Evolutionary conservation across 2,888 invertebrate species (phyloP), one percentile per base, ranked within the genome.

Genomic region (Drosophila pegasa): DNA sequence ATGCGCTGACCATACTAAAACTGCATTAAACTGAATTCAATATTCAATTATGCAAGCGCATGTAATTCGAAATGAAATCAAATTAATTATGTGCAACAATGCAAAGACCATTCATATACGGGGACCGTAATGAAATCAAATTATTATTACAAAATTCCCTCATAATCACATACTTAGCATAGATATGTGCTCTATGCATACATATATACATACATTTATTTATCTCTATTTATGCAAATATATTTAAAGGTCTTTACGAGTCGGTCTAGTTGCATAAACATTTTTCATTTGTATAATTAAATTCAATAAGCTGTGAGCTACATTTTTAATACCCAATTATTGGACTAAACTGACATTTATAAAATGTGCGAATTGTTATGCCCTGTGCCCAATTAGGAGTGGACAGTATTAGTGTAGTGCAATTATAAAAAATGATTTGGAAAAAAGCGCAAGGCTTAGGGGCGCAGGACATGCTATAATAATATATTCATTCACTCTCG

Each of bases 201-300:
- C 7, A 18, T 47, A 16, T 3, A 29, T 20, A 18, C 16, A 47
- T 14, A 18, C 14, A 18, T 33, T 0, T 22, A 14, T 40, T 12
- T 22, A 12, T 31, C 4, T 18, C 8, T 33, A 25, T 25, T 22
- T 20, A 31, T 54, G 29, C n/a, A 3, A 10, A 31, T 40, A 7
- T 29, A 4, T 16, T 18, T 50, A 29, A 10, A 14, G 9, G 22
- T 22, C 9, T 31, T 16, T 33, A 33, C 38, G 45, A 38, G 27
- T 29, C 40, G 57, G 45, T 16, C 18, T 25, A 41, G 57, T 25
- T 58, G 41, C 20, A 40, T 20, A 48, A 58, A 67, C 38, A 69
- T 67, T 85, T 65, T 69, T 54, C 69, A 77, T 70, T 79, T 77
- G 47, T 60, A 62, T 64, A 71, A 80, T 85, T 70, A 60, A 80